Conservation (phyloP, 2,797 vertebrate species). For the Tadarida brasiliensis region DNA sequence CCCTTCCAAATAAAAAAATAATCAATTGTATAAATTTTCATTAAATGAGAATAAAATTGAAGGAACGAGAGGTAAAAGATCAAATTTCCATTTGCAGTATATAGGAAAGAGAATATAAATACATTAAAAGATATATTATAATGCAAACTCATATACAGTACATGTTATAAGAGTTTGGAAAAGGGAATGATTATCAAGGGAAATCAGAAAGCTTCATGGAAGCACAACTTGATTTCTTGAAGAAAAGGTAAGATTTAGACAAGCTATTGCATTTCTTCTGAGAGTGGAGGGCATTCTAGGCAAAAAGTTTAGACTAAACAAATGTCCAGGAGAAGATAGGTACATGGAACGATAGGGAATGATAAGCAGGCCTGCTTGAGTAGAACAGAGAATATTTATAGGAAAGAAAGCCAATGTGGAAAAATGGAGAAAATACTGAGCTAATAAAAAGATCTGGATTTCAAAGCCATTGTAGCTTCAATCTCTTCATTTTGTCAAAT, state of each 20-base stretch:
- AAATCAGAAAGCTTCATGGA: neutral
- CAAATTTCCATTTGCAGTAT: conserved; percentile 2
- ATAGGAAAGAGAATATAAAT: neutral
- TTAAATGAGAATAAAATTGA: conserved; percentile 36
- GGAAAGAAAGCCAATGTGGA: neutral
- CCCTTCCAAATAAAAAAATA: neutral
- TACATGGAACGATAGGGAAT: neutral
- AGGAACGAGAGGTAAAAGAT: neutral
- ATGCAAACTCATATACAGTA: neutral
- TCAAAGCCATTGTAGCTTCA: neutral
- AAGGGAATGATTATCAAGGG: neutral
- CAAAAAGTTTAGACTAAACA: neutral
- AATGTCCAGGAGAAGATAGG: neutral
- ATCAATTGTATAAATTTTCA: neutral
- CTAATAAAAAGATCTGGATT: neutral
- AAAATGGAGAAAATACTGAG: neutral
- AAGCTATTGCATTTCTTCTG: neutral
- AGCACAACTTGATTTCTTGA: neutral
- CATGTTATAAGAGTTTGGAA: neutral
- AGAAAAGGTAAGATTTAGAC: neutral
- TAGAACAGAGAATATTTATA: neutral
- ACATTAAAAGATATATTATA: conserved; percentile 4
- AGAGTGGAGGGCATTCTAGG: neutral
- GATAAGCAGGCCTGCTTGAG: neutral
- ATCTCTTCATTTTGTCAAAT: neutral